Conservation (phyloP, 37 sponge, comb jelly and placozoan genomes). For the Halichondria panicea region DNA sequence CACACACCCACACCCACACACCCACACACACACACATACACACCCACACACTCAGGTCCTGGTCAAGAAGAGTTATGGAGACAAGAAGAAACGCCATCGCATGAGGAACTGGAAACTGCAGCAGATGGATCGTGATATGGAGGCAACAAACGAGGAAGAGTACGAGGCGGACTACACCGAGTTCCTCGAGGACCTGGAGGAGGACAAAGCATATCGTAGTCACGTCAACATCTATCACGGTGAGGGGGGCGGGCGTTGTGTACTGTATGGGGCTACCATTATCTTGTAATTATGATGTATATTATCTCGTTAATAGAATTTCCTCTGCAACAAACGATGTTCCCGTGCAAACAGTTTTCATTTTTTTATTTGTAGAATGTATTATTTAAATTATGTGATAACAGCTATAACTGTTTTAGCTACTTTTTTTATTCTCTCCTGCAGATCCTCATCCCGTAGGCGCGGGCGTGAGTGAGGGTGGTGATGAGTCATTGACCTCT, state of each 20-base stretch:
- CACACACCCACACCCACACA: too few relatives aligned
- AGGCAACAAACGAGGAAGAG: conserved; percentile 11
- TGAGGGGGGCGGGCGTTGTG: conserved; percentile 26
- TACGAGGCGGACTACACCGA: conserved; percentile 74
- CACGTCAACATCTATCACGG: conserved; percentile 88
- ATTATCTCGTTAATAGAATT: too few relatives aligned
- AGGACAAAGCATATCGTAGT: conserved; percentile 70
- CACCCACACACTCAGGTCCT: conserved; percentile 53
- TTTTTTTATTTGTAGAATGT: too few relatives aligned
- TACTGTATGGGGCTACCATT: too few relatives aligned
- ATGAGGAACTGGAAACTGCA: conserved; percentile 91
- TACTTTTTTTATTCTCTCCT: background rate
- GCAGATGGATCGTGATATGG: conserved; percentile 61
- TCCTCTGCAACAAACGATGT: too few relatives aligned
- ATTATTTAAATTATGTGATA: too few relatives aligned
- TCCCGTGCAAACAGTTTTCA: too few relatives aligned
- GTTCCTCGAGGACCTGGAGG: conserved; percentile 93
- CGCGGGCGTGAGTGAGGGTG: background rate
- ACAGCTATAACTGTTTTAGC: too few relatives aligned
- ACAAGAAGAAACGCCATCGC: conserved; percentile 76
- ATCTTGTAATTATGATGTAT: too few relatives aligned
- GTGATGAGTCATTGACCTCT: conserved; percentile 22
- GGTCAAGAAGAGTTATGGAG: conserved; percentile 94
- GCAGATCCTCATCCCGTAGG: conserved; percentile 1
- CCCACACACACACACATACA: too few relatives aligned